Conservation (phyloP, 2,113 vertebrate genomes). For the Gymnocephalus cernua region DNA sequence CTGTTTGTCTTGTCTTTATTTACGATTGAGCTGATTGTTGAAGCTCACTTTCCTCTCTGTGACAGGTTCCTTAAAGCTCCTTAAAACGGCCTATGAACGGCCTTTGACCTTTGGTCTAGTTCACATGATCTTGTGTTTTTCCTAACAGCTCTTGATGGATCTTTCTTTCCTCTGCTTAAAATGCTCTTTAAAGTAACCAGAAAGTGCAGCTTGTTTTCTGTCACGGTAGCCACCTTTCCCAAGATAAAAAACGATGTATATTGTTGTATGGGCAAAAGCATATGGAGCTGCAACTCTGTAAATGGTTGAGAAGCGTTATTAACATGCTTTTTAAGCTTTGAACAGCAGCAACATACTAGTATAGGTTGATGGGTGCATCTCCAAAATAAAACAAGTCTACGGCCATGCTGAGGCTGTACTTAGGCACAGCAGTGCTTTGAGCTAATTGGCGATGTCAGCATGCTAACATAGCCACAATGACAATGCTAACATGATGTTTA, state of each 20-base stretch:
- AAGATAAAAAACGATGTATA: background rate
- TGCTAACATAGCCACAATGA: background rate
- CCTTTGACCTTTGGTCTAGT: slow-evolving; percentile 43
- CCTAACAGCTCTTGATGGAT: background rate
- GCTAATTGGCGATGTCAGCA: background rate
- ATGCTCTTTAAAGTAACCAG: background rate
- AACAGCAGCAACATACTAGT: no score
- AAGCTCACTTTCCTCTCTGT: slow-evolving; percentile 42
- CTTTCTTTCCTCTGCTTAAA: background rate
- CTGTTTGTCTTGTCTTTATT: slow-evolving; percentile 45
- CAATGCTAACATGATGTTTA: background rate
- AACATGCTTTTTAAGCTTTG: no score
- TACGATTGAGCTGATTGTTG: slow-evolving; percentile 37
- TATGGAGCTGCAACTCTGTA: no score
- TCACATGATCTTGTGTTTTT: slow-evolving; percentile 32
- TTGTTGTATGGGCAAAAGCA: no score
- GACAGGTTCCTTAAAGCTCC: slow-evolving; percentile 36
- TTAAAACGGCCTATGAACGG: slow-evolving; percentile 27
- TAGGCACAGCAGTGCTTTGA: background rate
- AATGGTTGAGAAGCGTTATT: no score
- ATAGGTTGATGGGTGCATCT: no score
- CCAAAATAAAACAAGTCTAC: background rate
- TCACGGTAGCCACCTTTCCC: background rate
- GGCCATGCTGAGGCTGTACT: background rate
- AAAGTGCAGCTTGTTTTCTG: background rate